These are phyloP conservation scores for Drosophila austrosaltans DNA, from an alignment of 2,888 invertebrate genomes.

Conservation along the genomic window DNA sequence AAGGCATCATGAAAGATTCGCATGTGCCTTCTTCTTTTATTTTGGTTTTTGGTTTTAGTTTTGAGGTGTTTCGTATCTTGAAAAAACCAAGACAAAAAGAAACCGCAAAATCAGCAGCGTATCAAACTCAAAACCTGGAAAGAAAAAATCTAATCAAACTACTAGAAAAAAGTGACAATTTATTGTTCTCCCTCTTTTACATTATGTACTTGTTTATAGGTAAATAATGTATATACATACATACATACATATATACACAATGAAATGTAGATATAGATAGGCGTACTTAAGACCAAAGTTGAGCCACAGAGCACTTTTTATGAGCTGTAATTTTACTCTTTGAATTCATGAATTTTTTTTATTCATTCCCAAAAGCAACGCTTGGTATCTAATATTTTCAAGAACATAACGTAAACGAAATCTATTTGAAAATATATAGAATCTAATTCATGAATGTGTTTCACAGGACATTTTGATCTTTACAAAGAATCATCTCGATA, in stretches of 20 bases:
- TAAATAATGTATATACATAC: constrained; percentile 1
- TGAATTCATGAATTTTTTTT: too few relatives aligned
- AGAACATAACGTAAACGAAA: too few relatives aligned
- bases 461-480: too few relatives aligned
- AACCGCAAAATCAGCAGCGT: constrained; percentile 82
- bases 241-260: neutral
- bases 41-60: constrained; percentile 18
- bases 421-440: too few relatives aligned
- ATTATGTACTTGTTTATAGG: constrained; percentile 17
- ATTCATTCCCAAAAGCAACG: too few relatives aligned
- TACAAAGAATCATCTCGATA: too few relatives aligned
- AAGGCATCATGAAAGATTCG: constrained; percentile 48
- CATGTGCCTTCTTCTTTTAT: constrained; percentile 38
- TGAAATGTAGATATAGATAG: constrained; percentile 1
- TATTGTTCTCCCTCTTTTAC: constrained; percentile 7
- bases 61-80: constrained; percentile 47
- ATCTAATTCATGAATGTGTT: too few relatives aligned
- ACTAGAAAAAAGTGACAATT: constrained; percentile 37
- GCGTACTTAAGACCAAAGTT: neutral
- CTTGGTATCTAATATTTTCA: too few relatives aligned
- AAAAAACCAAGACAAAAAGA: constrained; percentile 58
- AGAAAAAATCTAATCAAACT: constrained; percentile 18
- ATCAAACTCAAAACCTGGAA: constrained; percentile 68
- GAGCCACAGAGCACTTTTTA: neutral
- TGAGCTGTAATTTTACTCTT: neutral